Conservation (phyloP, 2,888 invertebrate species). For the Xestia xanthographa region DNA sequence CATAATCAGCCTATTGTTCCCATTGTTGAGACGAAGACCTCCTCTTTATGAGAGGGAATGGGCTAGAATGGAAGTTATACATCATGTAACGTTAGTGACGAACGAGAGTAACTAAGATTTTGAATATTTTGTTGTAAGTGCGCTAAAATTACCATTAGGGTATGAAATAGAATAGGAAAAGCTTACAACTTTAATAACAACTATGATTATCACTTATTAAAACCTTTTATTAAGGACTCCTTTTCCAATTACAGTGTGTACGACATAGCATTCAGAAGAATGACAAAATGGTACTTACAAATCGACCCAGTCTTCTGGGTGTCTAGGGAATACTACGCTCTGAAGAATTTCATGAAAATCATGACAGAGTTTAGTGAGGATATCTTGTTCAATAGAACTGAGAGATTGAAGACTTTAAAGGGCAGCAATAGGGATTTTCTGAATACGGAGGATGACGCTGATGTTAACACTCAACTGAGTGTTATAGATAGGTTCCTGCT, state of each 20-base stretch:
- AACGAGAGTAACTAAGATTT: no score
- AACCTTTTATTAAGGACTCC: background rate
- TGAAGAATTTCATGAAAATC: slow-evolving; percentile 66
- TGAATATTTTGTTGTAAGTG: no score
- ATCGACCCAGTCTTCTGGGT: slow-evolving; percentile 80
- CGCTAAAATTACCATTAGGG: no score
- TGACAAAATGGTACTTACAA: slow-evolving; percentile 86
- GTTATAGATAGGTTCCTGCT: slow-evolving; percentile 83
- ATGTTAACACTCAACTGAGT: slow-evolving; percentile 76
- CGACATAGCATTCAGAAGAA: slow-evolving; percentile 78
- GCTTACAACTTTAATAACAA: background rate
- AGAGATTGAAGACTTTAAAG: slow-evolving; percentile 69
- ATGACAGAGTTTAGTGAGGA: slow-evolving; percentile 65
- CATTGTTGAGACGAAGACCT: no score
- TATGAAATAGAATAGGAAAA: no score
- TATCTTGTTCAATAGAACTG: slow-evolving; percentile 56
- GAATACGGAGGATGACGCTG: slow-evolving; percentile 72
- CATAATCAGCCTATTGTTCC: no score
- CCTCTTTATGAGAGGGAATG: no score
- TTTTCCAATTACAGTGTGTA: slow-evolving; percentile 73
- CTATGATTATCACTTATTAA: background rate
- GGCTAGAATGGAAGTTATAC: no score
- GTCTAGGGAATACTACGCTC: slow-evolving; percentile 60
- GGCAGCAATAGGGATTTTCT: slow-evolving; percentile 67
- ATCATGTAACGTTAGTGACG: no score